Conservation (phyloP, 30 jellyfish, hydroid and myxozoan genomes). For the Hydra vulgaris region DNA sequence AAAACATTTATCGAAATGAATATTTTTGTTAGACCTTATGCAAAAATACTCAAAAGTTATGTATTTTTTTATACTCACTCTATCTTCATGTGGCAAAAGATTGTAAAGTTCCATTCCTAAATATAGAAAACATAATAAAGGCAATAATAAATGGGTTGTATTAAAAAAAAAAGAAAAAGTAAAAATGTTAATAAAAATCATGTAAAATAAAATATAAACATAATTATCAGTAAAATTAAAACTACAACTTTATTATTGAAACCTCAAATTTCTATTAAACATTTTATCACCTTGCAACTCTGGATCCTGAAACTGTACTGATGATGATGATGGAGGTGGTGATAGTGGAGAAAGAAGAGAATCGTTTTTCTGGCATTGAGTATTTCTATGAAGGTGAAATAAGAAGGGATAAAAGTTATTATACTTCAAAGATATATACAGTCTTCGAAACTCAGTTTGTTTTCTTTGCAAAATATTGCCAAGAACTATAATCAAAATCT, state of each 20-base stretch:
- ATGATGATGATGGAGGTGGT: constrained; percentile 29
- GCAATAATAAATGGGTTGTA: no score
- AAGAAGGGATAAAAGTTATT: background rate
- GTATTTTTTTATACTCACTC: constrained; percentile 32
- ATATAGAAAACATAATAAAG: background rate
- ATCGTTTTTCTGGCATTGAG: background rate
- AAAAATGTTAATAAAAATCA: background rate
- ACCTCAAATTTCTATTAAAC: background rate
- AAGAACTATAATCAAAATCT: no score
- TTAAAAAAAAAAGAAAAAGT: background rate
- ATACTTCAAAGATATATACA: background rate
- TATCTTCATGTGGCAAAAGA: constrained; percentile 71
- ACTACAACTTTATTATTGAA: background rate
- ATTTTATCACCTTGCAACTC: constrained; percentile 38
- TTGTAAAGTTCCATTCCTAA: constrained; percentile 62
- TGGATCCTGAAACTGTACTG: constrained; percentile 42
- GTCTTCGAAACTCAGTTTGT: no score
- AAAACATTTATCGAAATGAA: no score
- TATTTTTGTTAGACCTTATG: no score
- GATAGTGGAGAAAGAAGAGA: constrained; percentile 10
- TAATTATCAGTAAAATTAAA: background rate
- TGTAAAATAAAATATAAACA: background rate
- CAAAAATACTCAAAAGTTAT: no score
- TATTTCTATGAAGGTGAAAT: background rate
- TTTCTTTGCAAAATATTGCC: no score